Conservation (phyloP, 2,888 invertebrate species). For the Ischnura elegans region DNA sequence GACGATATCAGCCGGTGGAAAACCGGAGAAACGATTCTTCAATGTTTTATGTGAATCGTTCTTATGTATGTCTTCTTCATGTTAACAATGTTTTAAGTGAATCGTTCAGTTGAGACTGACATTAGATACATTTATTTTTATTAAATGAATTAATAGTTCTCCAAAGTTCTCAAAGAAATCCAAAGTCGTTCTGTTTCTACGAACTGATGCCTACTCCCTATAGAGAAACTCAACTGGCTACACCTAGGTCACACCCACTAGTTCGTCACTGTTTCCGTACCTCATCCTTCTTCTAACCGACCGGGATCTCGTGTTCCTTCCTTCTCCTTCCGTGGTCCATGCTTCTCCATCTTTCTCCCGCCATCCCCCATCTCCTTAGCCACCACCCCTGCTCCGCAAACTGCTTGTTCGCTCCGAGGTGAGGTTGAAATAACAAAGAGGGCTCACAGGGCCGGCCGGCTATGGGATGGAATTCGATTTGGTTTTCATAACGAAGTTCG, state of each 20-base stretch:
- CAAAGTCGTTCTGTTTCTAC: too few species aligned
- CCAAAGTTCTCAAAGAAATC: too few species aligned
- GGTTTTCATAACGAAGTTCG: slow-evolving; percentile 67
- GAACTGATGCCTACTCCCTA: too few species aligned
- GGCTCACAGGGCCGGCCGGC: slow-evolving; percentile 37
- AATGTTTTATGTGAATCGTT: too few species aligned
- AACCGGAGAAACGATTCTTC: too few species aligned
- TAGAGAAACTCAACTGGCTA: background rate
- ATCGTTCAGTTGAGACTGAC: too few species aligned
- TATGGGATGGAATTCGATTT: slow-evolving; percentile 60
- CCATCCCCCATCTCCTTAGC: background rate
- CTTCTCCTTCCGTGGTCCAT: background rate
- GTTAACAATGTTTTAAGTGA: too few species aligned
- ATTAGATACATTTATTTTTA: too few species aligned
- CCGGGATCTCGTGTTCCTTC: background rate
- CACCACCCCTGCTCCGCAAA: background rate
- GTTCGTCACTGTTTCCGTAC: slow-evolving; percentile 15
- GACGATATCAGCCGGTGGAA: too few species aligned
- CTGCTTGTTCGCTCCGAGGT: slow-evolving; percentile 52
- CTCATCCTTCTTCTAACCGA: background rate
- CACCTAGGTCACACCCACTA: background rate
- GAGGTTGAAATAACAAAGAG: slow-evolving; percentile 58
- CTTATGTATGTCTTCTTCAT: too few species aligned
- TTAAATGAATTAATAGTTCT: too few species aligned
- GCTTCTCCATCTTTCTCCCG: background rate